A percentile compares a stretch with the other conserved stretches of the same genome.
phyloP scores from a whole-genome alignment of 1,140 invertebrate species.

The Drosophila prosaltans region DNA sequence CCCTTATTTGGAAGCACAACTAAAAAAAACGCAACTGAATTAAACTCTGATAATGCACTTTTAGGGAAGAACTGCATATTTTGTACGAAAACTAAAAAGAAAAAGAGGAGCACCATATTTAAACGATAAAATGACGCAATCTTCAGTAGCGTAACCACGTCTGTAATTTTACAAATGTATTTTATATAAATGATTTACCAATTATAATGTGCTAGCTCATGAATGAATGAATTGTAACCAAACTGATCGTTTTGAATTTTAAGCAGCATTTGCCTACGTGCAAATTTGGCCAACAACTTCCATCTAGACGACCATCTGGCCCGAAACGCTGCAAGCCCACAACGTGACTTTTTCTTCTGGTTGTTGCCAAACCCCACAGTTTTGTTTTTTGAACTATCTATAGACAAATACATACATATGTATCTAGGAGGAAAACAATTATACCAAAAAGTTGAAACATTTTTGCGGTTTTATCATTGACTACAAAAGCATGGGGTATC shows the following conservation, averaged over 20 bases:
- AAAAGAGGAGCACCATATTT: not conserved
- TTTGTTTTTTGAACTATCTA: slow-evolving; percentile 3
- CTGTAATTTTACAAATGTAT: slow-evolving; percentile 18
- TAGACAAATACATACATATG: not conserved
- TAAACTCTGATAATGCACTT: slow-evolving; percentile 54
- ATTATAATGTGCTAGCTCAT: slow-evolving; percentile 42
- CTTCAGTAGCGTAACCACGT: slow-evolving; percentile 39
- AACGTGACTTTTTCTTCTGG: slow-evolving; percentile 9
- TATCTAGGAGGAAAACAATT: slow-evolving; percentile 11
- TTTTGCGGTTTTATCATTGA: slow-evolving; percentile 33
- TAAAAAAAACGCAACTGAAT: slow-evolving; percentile 34
- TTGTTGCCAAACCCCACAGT: not conserved
- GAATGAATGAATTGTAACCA: slow-evolving; percentile 51
- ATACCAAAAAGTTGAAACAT: not conserved
- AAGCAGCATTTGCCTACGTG: slow-evolving; percentile 57
- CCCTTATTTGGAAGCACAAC: slow-evolving; percentile 63
- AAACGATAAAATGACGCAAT: slow-evolving; percentile 25
- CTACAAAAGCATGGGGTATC: slow-evolving; percentile 12
- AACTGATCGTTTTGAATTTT: slow-evolving; percentile 34
- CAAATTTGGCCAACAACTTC: slow-evolving; percentile 19
- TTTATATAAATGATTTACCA: slow-evolving; percentile 52
- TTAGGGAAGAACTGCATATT: slow-evolving; percentile 54
- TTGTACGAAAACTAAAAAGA: not conserved
- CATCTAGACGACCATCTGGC: slow-evolving; percentile 31
- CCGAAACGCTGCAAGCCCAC: slow-evolving; percentile 14